Conservation (phyloP, 1,140 invertebrate genomes). For the Ooceraea biroi region DNA sequence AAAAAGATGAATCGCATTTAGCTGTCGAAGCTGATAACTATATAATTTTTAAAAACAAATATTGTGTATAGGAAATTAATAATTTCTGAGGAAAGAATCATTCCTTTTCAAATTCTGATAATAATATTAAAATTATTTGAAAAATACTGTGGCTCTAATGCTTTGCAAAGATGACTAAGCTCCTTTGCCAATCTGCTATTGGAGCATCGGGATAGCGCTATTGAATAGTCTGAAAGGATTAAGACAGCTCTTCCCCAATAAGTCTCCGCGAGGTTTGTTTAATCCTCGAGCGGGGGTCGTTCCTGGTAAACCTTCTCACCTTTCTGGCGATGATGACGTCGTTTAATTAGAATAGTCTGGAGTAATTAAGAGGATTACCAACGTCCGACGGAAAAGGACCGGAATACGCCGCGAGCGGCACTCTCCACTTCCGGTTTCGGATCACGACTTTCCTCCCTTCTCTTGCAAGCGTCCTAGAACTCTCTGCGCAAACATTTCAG, state of each 20-base stretch:
- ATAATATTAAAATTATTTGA: neutral
- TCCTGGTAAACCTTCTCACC: conserved; percentile 46
- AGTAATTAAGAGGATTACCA: conserved; percentile 60
- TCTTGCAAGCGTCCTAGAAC: neutral
- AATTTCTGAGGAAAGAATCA: neutral
- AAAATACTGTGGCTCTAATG: neutral
- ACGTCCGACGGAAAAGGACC: conserved; percentile 32
- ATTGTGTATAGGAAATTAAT: neutral
- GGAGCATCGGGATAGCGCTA: neutral
- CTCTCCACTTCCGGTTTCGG: conserved; percentile 6
- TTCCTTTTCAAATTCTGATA: neutral
- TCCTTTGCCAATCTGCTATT: neutral
- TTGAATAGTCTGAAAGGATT: conserved; percentile 29
- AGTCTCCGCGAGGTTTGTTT: conserved; percentile 41
- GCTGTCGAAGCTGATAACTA: neutral
- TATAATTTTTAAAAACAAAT: neutral
- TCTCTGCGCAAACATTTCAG: conserved; percentile 1
- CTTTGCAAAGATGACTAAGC: neutral
- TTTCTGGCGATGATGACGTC: conserved; percentile 49
- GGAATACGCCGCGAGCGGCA: neutral
- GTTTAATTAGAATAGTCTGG: conserved; percentile 60
- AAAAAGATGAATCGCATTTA: neutral
- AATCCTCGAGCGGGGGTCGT: conserved; percentile 28
- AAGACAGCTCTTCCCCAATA: conserved; percentile 19
- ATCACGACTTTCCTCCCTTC: neutral